Percentiles rank a stretch among this genome's conserved stretches.
Evolutionary conservation across 2,797 vertebrate species (phyloP).

Genomic region (Lepus oiostolus): DNA sequence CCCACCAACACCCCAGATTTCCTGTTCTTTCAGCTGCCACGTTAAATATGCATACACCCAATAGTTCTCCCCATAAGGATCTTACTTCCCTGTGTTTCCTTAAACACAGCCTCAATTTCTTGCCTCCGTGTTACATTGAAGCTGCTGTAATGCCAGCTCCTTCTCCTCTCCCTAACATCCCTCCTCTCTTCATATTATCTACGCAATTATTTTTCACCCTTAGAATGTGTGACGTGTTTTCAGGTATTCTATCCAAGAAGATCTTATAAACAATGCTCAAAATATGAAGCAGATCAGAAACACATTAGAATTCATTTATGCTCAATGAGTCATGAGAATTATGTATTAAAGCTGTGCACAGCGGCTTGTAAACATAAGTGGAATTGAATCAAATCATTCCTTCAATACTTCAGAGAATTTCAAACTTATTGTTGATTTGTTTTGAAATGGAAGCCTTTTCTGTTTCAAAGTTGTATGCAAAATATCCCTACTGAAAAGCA

Average conservation of each 20-base stretch:
- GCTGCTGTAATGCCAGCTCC: neutral
- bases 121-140: neutral
- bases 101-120: slow-evolving; percentile 1
- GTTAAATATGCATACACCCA: neutral
- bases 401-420: slow-evolving; percentile 46
- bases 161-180: neutral
- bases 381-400: slow-evolving; percentile 47
- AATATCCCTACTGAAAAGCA: neutral
- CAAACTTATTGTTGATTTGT: slow-evolving; percentile 26
- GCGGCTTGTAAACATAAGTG: neutral
- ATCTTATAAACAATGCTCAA: neutral
- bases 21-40: neutral
- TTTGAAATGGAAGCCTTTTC: neutral
- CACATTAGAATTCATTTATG: slow-evolving; percentile 32
- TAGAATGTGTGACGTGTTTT: neutral
- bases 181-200: neutral
- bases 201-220: neutral
- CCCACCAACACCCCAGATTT: neutral
- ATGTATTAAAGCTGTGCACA: neutral
- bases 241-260: neutral
- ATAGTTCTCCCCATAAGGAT: neutral
- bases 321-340: slow-evolving; percentile 53
- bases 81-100: neutral
- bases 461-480: neutral
- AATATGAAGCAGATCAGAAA: neutral